A percentile compares a stretch with the other conserved stretches of the same genome.
Evolutionary conservation across 2,797 vertebrate genomes (phyloP).

Genomic region (Sebastes oblongus): DNA sequence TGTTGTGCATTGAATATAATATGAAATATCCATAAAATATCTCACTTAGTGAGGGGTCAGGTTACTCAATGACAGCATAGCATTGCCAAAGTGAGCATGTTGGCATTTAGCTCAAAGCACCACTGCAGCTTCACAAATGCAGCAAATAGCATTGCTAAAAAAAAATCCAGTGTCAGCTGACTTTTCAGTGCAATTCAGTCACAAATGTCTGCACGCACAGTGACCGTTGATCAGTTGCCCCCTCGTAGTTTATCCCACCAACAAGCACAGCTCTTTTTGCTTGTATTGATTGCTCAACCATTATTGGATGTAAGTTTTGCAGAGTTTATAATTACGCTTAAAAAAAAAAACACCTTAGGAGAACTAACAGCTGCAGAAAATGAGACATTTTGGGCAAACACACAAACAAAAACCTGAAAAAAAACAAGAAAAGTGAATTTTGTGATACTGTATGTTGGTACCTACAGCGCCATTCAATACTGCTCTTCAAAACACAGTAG

Average conservation of each 20-base stretch:
- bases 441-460: neutral
- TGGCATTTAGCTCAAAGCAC: neutral
- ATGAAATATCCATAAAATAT: too few species aligned
- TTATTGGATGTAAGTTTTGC: neutral
- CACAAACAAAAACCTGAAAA: neutral
- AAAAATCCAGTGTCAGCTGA: neutral
- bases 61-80: too few species aligned
- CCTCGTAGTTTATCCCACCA: neutral
- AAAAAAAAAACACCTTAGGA: neutral
- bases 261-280: neutral
- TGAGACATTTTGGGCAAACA: neutral
- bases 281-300: neutral
- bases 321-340: neutral
- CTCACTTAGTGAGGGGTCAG: too few species aligned
- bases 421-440: neutral
- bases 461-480: neutral
- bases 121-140: neutral
- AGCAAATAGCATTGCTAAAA: neutral
- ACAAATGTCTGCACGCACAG: neutral
- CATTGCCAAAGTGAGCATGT: neutral
- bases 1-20: too few species aligned
- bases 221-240: neutral
- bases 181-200: neutral
- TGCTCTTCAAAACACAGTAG: neutral
- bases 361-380: neutral